These are phyloP conservation scores for Capitella teleta DNA, from an alignment of 1,140 invertebrate genomes.

Conservation along the genomic window DNA sequence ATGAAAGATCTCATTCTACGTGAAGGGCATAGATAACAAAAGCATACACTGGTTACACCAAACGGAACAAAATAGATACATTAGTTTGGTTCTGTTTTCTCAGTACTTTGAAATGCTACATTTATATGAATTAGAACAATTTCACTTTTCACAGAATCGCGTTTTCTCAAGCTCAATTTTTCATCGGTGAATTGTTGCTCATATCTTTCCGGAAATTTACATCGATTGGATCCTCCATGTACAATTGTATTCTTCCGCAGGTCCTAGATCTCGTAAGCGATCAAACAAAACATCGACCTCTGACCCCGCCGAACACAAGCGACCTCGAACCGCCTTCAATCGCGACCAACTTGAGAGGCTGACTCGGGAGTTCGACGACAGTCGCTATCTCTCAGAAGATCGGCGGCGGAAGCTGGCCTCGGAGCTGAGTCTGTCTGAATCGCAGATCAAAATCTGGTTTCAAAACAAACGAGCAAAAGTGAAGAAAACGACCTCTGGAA, in stretches of 20 bases:
- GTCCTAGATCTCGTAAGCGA: neutral
- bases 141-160: too few relatives aligned
- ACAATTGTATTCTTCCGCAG: neutral
- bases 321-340: conserved; percentile 94
- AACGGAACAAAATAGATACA: too few relatives aligned
- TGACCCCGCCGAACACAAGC: conserved; percentile 49
- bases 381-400: conserved; percentile 84
- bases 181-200: too few relatives aligned
- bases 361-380: conserved; percentile 89
- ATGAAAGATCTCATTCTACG: too few relatives aligned
- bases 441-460: conserved; percentile 50
- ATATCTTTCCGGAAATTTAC: too few relatives aligned
- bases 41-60: too few relatives aligned
- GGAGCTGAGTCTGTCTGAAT: conserved; percentile 87
- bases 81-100: too few relatives aligned
- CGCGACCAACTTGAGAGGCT: conserved; percentile 77
- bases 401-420: conserved; percentile 79
- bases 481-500: conserved; percentile 68
- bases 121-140: too few relatives aligned
- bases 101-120: too few relatives aligned
- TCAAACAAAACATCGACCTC: neutral
- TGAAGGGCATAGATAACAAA: too few relatives aligned
- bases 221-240: too few relatives aligned
- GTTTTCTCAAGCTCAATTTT: too few relatives aligned
- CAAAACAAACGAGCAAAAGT: conserved; percentile 17